Evolutionary conservation across 2,113 vertebrate genomes (phyloP), one percentile per base, ranked within the genome.

Genomic region (Microcebus jonahi): DNA sequence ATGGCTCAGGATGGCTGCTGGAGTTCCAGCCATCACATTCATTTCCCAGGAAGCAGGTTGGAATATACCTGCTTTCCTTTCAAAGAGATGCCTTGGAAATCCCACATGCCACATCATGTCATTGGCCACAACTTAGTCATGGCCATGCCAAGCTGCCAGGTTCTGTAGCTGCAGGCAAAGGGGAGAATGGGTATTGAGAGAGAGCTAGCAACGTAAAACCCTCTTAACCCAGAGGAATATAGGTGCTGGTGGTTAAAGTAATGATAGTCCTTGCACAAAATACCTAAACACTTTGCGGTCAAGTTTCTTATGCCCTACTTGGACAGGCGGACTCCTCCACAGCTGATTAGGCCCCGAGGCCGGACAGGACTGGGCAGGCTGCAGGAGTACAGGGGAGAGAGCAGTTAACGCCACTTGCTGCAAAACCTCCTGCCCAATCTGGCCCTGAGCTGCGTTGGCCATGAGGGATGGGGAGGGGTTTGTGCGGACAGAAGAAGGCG

Each of bases 11-110:
- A 59, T 45, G 53, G 65, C 92, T 88, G 39, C 85, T 87, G n/a
- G 75, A 57, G 42, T 79, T 77, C 76, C 86, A 93, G 67, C 67
- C 73, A 75, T 82, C 90, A 36, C 45, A 53, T 81, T 70, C 50
- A 2, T 61, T 55, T 85, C 94, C 85, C 63, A 65, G 55, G 94
- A 90, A 93, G 67, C 63, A 67, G 73, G 55, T 15, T 83, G 42
- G 68, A 92, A 27, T 55, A 50, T 20, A 70, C 27, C 73, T 29
- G 50, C 53, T 86, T 75, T 81, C 50, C 77, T 71, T 73, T 81
- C 36, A 84, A 82, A 85, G 86, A 93, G 42, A 5, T 77, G 55
- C 77, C 80, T 84, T 87, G 70, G 45, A 94, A 91, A 88, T 67
- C 77, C 27, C 77, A 25, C 23, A 36, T 65, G 21, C 79, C n/a